phyloP scores from a whole-genome alignment of 2,888 invertebrate genomes.

The Drosophila greeni region DNA sequence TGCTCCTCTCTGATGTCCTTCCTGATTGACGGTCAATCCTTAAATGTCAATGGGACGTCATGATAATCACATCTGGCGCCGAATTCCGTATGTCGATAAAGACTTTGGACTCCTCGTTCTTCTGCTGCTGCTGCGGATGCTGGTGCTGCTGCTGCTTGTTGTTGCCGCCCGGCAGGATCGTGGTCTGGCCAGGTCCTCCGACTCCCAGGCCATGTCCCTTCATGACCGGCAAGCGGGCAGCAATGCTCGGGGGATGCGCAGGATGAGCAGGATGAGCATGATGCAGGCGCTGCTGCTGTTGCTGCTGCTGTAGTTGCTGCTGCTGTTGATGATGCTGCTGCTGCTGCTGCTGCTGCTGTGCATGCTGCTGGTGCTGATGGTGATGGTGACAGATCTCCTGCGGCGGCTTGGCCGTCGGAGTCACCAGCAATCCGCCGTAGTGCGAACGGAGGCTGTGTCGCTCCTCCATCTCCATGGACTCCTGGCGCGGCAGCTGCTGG shows the following conservation, averaged over 20 bases:
- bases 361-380: conserved; percentile 77
- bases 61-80: conserved; percentile 93
- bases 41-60: conserved; percentile 85
- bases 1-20: conserved; percentile 21
- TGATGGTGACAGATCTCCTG: conserved; percentile 76
- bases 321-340: conserved; percentile 70
- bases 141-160: conserved; percentile 48
- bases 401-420: conserved; percentile 54
- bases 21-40: conserved; percentile 71
- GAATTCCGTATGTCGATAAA: conserved; percentile 93
- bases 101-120: conserved; percentile 80
- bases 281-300: conserved; percentile 31
- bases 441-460: conserved; percentile 67
- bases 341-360: conserved; percentile 68
- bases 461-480: conserved; percentile 76
- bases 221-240: conserved; percentile 53
- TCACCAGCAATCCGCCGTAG: conserved; percentile 59
- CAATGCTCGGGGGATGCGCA: conserved; percentile 55
- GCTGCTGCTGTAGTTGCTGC: conserved; percentile 48
- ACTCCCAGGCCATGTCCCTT: conserved; percentile 32
- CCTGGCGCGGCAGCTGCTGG: conserved; percentile 53
- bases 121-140: conserved; percentile 52
- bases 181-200: conserved; percentile 28
- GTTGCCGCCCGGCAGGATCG: conserved; percentile 32
- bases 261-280: conserved; percentile 46